Conservation (phyloP, 2,113 vertebrate genomes). For the Meles meles region DNA sequence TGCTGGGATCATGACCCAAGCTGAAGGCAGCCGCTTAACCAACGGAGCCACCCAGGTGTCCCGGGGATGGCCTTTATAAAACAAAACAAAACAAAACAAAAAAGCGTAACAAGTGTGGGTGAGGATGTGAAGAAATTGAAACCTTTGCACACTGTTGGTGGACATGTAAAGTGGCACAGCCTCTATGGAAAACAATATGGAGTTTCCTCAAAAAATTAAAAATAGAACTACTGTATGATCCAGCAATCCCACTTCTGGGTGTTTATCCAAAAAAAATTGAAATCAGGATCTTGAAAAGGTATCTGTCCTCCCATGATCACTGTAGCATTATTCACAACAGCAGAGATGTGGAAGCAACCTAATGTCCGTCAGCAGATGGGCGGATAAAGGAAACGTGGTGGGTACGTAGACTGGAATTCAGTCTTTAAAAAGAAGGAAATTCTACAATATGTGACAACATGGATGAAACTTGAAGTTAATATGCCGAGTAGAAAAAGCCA, state of each 20-base stretch:
- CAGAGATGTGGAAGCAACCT: not conserved
- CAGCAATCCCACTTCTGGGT: not conserved
- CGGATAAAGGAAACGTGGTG: not conserved
- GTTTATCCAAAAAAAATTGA: not conserved
- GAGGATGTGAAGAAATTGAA: not conserved
- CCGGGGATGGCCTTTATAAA: not conserved
- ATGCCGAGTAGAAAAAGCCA: not conserved
- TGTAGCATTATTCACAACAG: not conserved
- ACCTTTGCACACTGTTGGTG: not conserved
- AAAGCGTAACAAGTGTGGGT: not conserved
- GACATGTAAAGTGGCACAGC: not conserved
- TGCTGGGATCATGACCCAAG: no score
- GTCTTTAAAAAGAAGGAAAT: not conserved
- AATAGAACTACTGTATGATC: not conserved
- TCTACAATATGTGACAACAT: not conserved
- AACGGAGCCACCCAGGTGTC: no score
- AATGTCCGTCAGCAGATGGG: not conserved
- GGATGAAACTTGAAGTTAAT: not conserved
- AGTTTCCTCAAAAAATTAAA: not conserved
- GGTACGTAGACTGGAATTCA: not conserved
- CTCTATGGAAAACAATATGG: not conserved
- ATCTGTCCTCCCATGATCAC: not conserved
- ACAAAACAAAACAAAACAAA: not conserved
- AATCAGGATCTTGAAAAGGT: not conserved
- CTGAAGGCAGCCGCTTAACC: no score